Conservation (phyloP, 2,113 vertebrate genomes). For the Nematolebias whitei region DNA sequence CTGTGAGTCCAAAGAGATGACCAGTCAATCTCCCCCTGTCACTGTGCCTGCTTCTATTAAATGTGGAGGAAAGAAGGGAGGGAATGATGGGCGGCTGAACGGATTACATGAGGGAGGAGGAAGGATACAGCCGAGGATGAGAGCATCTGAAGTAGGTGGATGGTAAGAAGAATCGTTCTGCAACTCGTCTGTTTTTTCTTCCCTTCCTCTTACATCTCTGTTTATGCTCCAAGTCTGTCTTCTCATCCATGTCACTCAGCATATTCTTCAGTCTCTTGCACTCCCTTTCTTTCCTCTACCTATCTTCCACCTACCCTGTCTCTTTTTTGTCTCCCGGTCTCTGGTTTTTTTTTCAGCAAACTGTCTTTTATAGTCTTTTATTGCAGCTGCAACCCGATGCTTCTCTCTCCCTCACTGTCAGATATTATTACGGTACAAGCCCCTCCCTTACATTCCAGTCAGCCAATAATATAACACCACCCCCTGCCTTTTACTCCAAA, state of each 20-base stretch:
- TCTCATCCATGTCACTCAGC: conserved; percentile 32
- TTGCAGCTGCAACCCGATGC: conserved; percentile 72
- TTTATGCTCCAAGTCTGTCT: conserved; percentile 58
- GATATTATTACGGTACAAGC: conserved; percentile 66
- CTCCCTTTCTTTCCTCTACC: conserved; percentile 15
- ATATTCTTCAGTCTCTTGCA: conserved; percentile 16
- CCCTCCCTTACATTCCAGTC: conserved; percentile 52
- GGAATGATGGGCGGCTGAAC: conserved; percentile 31
- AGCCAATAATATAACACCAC: conserved; percentile 56
- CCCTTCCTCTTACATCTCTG: conserved; percentile 61
- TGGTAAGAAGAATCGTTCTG: conserved; percentile 63
- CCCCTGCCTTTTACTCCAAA: conserved; percentile 5
- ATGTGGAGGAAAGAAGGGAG: conserved; percentile 43
- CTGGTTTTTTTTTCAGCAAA: conserved; percentile 62
- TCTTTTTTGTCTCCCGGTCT: conserved; percentile 20
- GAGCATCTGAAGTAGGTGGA: conserved; percentile 71
- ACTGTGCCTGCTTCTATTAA: conserved; percentile 65
- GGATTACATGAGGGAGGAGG: conserved; percentile 55
- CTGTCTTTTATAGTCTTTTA: conserved; percentile 72
- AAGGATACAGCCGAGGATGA: conserved; percentile 58
- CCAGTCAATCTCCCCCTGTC: conserved; percentile 69
- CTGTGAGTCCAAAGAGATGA: conserved; percentile 55
- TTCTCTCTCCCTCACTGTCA: conserved; percentile 55
- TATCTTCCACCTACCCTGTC: conserved; percentile 34
- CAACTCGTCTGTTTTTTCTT: conserved; percentile 63